Conservation (phyloP, 2,113 vertebrate genomes). For the Heterotilapia buettikoferi region DNA sequence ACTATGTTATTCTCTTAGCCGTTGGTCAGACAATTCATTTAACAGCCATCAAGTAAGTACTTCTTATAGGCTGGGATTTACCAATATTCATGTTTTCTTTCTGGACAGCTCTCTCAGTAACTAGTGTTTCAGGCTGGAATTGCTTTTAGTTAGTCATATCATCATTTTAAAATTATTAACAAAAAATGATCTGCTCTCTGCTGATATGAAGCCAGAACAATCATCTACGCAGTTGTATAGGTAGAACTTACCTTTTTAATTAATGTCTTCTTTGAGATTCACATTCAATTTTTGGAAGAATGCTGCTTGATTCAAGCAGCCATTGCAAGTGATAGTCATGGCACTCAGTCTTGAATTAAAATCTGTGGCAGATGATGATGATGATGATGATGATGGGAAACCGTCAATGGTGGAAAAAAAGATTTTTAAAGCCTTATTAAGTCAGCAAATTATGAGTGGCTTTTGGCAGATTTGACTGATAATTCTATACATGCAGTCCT, state of each 20-base stretch:
- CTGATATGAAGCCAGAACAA: not conserved
- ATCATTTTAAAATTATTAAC: not conserved
- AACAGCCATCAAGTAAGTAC: not conserved
- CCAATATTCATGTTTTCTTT: not conserved
- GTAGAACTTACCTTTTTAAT: not conserved
- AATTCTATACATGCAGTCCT: not conserved
- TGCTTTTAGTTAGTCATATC: not conserved
- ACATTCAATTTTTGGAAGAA: not conserved
- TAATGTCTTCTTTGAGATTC: not conserved
- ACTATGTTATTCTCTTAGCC: not conserved
- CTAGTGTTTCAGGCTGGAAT: not conserved
- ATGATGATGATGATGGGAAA: not conserved
- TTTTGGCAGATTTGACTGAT: not conserved
- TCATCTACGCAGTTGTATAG: not conserved
- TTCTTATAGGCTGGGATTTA: not conserved
- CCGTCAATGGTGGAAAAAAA: not conserved
- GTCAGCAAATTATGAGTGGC: not conserved
- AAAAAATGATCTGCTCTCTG: not conserved
- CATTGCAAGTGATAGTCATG: not conserved
- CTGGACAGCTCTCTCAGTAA: not conserved
- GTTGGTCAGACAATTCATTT: conserved; percentile 11
- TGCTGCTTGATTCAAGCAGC: not conserved
- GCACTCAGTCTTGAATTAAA: not conserved
- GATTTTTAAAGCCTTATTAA: not conserved
- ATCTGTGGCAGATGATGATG: not conserved